Conservation (phyloP, 2,113 vertebrate genomes). For the Cottus gobio region DNA sequence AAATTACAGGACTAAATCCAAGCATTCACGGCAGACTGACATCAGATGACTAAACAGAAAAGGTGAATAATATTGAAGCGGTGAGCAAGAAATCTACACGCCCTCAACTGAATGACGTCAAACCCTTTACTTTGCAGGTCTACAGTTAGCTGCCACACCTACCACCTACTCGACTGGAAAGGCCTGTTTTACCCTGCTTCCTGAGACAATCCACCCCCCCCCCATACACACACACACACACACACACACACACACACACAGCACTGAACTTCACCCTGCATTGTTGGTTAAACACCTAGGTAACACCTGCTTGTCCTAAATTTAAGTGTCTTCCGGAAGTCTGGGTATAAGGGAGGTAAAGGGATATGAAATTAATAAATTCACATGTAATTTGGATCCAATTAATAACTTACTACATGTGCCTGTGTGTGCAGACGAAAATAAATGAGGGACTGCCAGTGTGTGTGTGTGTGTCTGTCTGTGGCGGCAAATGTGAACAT, state of each 20-base stretch:
- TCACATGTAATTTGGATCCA: slow-evolving; percentile 5
- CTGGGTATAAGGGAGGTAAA: not conserved
- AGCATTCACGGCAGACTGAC: not conserved
- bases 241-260: slow-evolving; percentile 41
- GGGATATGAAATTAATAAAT: slow-evolving; percentile 9
- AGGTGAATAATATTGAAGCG: not conserved
- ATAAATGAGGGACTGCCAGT: not conserved
- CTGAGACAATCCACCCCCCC: slow-evolving; percentile 24
- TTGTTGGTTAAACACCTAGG: slow-evolving; percentile 37
- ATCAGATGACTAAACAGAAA: slow-evolving; percentile 4
- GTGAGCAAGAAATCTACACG: slow-evolving; percentile 37
- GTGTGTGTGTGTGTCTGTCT: not conserved
- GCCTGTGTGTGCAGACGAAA: slow-evolving; percentile 8
- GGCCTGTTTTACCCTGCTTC: slow-evolving; percentile 73
- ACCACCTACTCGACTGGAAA: slow-evolving; percentile 75
- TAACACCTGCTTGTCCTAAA: slow-evolving; percentile 18
- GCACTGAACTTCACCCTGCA: slow-evolving; percentile 21
- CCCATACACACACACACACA: slow-evolving; percentile 37
- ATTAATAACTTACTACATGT: slow-evolving; percentile 15
- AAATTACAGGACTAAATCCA: not conserved
- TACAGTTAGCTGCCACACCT: slow-evolving; percentile 75
- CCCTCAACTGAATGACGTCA: slow-evolving; percentile 74
- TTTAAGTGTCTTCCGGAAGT: slow-evolving; percentile 6
- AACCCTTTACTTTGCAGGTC: slow-evolving; percentile 54
- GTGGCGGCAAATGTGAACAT: slow-evolving; percentile 15